Evolutionary conservation across 2,888 invertebrate species (phyloP), one percentile per base, ranked within the genome.

Genomic region (Campoletis raptor): DNA sequence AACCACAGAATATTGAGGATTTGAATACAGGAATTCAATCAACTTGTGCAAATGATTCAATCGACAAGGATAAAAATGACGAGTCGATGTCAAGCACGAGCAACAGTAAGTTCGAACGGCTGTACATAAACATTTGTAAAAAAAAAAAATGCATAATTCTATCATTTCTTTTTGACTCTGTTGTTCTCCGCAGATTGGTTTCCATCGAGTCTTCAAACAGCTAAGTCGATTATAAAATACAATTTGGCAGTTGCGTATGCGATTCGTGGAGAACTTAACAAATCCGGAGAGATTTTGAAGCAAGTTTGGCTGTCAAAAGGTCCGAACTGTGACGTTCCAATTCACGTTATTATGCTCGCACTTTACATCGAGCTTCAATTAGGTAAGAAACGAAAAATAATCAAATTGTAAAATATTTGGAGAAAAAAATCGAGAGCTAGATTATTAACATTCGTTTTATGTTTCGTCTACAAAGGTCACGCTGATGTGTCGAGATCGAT

Each of bases 221-320:
- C 97, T 0, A 96, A 96, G 90, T 96, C 96, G n/a, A 95, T 97
- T 40, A 95, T 97, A 91, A 96, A 96, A 88, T 98, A 98, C 91
- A 98, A 98, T 94, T 95, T 97, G 88, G 97, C 97, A 7, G 97
- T 97, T 2, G 96, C 96, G 10, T 96, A 97, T 92, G 96, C 97
- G 18, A 95, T 97, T 67, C 95, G 97, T 85, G 97, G 97, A 5
- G 97, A 98, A 92, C 95, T 96, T 67, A 96, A 97, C 87, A 96
- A 97, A 93, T 96, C 96, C 45, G 94, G 95, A 36, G 95, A 95
- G 89, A 94, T 94, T 45, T 91, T 96, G 48, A 94, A 95, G 90
- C 94, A 95, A 88, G 94, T 96, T 64, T 96, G 96, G 95, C 94
- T 95, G 89, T 94, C 95, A 3, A 95, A 95, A 90, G 94, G 95